Evolutionary conservation across 2,888 invertebrate genomes (phyloP), one percentile per base, ranked within the genome.

Genomic region (Morpho deidamia): DNA sequence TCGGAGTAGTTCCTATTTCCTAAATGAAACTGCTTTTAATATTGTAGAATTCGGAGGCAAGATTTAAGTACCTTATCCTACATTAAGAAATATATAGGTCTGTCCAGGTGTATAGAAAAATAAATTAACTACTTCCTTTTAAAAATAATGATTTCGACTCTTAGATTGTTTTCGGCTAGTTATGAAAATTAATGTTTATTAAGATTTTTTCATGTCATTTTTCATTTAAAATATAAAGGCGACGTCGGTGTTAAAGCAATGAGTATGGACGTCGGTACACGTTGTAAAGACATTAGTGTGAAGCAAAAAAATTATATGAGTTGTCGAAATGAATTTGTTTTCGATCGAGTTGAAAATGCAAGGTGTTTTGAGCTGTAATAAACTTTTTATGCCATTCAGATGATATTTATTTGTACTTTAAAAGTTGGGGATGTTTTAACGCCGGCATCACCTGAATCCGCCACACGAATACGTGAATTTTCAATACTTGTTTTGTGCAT

Each of bases 161-260:
- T 23, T 23, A 5, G 23, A 23, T 23, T 12, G 32, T 23, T 1
- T 12, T 14, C 14, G 10, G 9, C n/a, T 10, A 33, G 4, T 7
- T 7, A 32, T 45, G 11, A 11, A 8, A 11, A 11, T 8, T 32
- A 3, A 9, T 34, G 12, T 2, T 37, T 45, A 12, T n/a, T n/a
- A n/a, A n/a, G n/a, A n/a, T n/a, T n/a, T n/a, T n/a, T n/a, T n/a
- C n/a, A n/a, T n/a, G n/a, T n/a, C n/a, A n/a, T n/a, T n/a, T n/a
- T n/a, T n/a, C n/a, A n/a, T n/a, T n/a, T n/a, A n/a, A n/a, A n/a
- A 43, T 43, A 59, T 68, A 64, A 69, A 71, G 75, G 75, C 69
- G 81, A 77, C 68, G 83, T 85, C 82, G 84, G 85, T 84, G 80
- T 84, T 86, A 85, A 85, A 84, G 80, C 82, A 60, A 23, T 48